These are phyloP conservation scores for Myocastor coypus DNA, from an alignment of 2,113 vertebrate genomes.

Conservation along the genomic window DNA sequence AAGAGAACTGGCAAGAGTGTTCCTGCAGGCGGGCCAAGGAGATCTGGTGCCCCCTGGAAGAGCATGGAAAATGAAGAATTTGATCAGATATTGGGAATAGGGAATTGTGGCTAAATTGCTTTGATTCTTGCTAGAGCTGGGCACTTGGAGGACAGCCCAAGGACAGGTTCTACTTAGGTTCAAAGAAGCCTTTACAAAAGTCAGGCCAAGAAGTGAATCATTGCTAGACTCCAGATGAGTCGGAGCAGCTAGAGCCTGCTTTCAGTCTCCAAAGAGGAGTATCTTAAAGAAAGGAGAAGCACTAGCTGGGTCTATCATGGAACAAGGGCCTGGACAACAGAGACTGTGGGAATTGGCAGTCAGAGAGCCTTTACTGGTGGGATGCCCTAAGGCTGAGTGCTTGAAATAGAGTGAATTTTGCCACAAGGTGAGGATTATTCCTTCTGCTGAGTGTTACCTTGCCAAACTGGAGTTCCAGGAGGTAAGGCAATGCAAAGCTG, in stretches of 20 bases:
- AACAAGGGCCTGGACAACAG: not conserved
- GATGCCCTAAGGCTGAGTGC: not conserved
- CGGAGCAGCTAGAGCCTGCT: not conserved
- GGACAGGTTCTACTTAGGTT: not conserved
- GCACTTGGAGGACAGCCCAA: not conserved
- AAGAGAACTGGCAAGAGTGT: not conserved
- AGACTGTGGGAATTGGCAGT: too few species aligned
- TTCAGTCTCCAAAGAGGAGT: not conserved
- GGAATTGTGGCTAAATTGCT: not conserved
- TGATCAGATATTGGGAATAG: not conserved
- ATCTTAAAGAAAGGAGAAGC: not conserved
- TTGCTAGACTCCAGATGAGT: not conserved
- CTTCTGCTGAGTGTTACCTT: not conserved
- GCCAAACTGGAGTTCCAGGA: not conserved
- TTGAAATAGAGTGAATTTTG: not conserved
- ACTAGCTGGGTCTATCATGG: not conserved
- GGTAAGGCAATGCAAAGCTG: not conserved
- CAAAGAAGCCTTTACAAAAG: not conserved
- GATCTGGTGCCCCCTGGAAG: not conserved
- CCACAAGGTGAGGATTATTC: not conserved
- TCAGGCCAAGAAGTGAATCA: slow-evolving; percentile 13
- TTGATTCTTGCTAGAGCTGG: not conserved
- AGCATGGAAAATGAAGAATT: too few species aligned
- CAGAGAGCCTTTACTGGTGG: not conserved
- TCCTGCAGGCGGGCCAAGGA: not conserved